Percentiles rank a stretch among this genome's conserved stretches.
phyloP scores from a whole-genome alignment of 1,140 invertebrate species.

The Drosophila virilis region DNA sequence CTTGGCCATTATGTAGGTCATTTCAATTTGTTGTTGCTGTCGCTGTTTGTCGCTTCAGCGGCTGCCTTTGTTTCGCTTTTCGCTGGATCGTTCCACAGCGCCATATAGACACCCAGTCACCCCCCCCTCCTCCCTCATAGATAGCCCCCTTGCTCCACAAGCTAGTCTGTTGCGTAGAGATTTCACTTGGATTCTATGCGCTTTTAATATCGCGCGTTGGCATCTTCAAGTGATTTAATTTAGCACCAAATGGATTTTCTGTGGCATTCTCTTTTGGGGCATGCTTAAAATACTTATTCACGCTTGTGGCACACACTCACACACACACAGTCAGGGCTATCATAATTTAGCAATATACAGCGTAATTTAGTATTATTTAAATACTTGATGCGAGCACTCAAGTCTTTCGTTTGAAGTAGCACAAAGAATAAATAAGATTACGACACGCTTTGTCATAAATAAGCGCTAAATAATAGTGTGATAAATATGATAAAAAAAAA shows the following conservation, averaged over 20 bases:
- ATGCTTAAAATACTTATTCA: conserved; percentile 23
- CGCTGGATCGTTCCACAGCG: conserved; percentile 12
- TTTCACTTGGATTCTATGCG: conserved; percentile 75
- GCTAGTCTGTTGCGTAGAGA: conserved; percentile 26
- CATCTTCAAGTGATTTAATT: conserved; percentile 81
- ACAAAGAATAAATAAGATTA: conserved; percentile 11
- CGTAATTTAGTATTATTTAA: conserved; percentile 38
- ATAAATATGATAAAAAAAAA: neutral
- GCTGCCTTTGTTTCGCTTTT: conserved; percentile 32
- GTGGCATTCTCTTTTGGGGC: conserved; percentile 41
- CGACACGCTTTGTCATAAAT: conserved; percentile 6
- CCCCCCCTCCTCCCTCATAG: neutral
- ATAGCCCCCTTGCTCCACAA: neutral
- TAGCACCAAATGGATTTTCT: conserved; percentile 75
- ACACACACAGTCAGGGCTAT: neutral
- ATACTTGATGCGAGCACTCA: conserved; percentile 23
- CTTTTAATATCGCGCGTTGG: conserved; percentile 74
- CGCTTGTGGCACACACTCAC: conserved; percentile 11
- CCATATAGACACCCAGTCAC: neutral
- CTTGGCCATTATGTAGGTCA: conserved; percentile 56
- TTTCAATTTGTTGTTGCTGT: conserved; percentile 50
- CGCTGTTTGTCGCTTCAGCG: conserved; percentile 28
- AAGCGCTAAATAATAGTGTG: conserved; percentile 1
- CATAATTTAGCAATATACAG: conserved; percentile 12
- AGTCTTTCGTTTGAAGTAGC: neutral